Evolutionary conservation across 1,140 invertebrate species (phyloP), one percentile per base, ranked within the genome.

Genomic region (Thrips palmi): DNA sequence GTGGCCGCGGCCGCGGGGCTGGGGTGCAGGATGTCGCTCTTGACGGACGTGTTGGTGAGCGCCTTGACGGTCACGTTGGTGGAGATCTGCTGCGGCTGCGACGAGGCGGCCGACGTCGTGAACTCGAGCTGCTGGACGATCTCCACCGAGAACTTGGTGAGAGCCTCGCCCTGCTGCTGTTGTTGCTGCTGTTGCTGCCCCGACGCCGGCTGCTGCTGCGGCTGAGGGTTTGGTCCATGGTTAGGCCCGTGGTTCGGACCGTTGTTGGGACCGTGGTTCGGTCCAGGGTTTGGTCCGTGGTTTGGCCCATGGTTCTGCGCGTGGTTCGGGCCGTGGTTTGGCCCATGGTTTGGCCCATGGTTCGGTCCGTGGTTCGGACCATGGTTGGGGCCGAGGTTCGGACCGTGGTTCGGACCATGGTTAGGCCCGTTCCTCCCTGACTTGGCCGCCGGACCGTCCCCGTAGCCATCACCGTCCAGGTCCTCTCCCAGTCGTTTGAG

Each of bases 1-100:
- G 41, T 48, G 25, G 35, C 47, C 7, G 47, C 14, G 4, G 43
- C 56, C 5, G 52, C 10, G 30, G 42, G 40, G 50, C 18, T 44
- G 0, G 52, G 51, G 33, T 55, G 60, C 21, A 52, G 47, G 12
- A 56, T 63, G 55, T 79, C 74, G 48, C 77, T 81, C 46, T 82
- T 83, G 29, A 81, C 73, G 30, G 79, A 79, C 2, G 79, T 73
- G 49, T 85, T 85, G 22, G 81, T 76, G 37, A 85, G 63, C 1
- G 84, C 78, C 52, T 86, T 88, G 23, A 89, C 83, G 5, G 83
- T 87, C n/a, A 89, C 83, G 59, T 87, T 88, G 29, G 84, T 87
- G 20, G 82, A 84, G 35, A 87, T 87, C 52, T 84, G 83, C 49
- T 86, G 82, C n/a, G 79, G 73, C 48, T 81, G 78, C 21, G 49